Base-by-base conservation (phyloP, 2,888 invertebrate species). In the Nycteola revayana region DNA sequence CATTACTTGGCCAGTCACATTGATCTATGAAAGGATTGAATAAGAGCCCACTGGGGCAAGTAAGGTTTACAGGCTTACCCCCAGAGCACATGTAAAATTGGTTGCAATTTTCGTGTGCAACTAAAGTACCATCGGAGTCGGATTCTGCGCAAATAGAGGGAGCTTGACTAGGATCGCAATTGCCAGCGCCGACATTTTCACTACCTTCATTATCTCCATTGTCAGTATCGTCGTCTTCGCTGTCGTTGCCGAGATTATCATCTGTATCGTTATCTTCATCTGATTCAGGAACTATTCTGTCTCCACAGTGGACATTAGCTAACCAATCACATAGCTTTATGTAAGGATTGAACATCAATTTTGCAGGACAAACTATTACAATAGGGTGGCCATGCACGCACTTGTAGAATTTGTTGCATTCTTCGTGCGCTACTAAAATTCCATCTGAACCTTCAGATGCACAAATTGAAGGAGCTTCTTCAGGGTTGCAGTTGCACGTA, bases 1-100 rank as follows among this genome's bases (percentile, higher is more conserved):
- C 73, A 22, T 66, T 60, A 1, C 49, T 14, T 0, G 70, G 57
- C 66, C 66, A 73, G 29, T 74, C 73, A 30, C 75, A 76, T 21
- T 39, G 30, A 22, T 63, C 46, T 0, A 18, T 52, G 1, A 31
- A 10, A 0, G 68, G 62, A 34, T 74, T 65, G 38, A 54, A 75
- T 4, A 63, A 27, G 1, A 68, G 50, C n/a, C 29, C 36, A 2
- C 14, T 27, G 1, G 55, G 49, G 17, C 75, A 76, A 1, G 1
- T 17, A 0, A 52, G 1, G 0, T 57, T 23, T 0, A 69, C 49
- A 1, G 69, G 66, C 2, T 28, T 11, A 1, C 69, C 62, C 8
- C 50, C 7, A 5, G 8, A 14, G 20, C 75, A 76, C 10, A 47
- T 53, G 34, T 72, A 72, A 29, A 60, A 72, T 22, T 59, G 33